phyloP scores from a whole-genome alignment of 1,140 invertebrate genomes.

The Polypedilum pembai region DNA sequence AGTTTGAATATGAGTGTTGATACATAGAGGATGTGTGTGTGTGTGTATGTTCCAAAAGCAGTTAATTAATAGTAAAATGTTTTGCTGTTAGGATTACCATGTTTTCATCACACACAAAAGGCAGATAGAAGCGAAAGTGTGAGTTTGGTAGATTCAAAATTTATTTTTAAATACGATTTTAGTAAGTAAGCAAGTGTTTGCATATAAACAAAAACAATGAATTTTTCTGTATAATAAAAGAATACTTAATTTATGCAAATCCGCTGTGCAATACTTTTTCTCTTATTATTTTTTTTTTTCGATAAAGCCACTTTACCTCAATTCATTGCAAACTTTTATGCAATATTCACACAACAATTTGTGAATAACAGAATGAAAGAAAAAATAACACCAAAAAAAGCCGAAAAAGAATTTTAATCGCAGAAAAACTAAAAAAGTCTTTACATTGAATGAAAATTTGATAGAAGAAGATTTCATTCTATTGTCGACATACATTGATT shows the following conservation, averaged over 20 bases:
- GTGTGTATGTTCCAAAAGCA: not conserved
- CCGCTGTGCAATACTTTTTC: not conserved
- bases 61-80: constrained; percentile 19
- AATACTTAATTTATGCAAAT: constrained; percentile 14
- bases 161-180: not conserved
- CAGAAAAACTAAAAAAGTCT: too few species aligned
- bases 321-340: too few species aligned
- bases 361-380: too few species aligned
- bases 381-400: too few species aligned
- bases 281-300: too few species aligned
- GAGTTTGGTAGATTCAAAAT: not conserved
- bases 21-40: too few species aligned
- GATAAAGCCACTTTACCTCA: too few species aligned
- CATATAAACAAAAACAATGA: not conserved
- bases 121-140: too few species aligned
- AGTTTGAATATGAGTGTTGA: too few species aligned
- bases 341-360: too few species aligned
- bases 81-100: constrained; percentile 7
- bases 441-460: too few species aligned
- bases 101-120: not conserved
- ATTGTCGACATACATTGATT: constrained; percentile 7
- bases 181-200: not conserved
- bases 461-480: not conserved
- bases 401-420: too few species aligned
- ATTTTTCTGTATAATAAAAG: not conserved